Conservation (phyloP, 2,797 vertebrate species). For the Liparis tanakae region DNA sequence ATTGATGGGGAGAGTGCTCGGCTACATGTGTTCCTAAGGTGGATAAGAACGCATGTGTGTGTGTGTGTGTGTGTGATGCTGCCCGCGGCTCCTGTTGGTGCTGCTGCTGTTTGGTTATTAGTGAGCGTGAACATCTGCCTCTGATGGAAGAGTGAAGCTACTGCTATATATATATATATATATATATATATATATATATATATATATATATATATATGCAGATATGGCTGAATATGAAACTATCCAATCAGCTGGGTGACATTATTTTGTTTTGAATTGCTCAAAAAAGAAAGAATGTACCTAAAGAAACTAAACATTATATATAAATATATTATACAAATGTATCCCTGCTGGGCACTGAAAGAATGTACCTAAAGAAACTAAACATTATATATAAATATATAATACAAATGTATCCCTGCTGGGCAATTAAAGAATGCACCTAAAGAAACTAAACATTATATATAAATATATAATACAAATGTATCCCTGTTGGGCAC, state of each 20-base stretch:
- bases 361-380: neutral
- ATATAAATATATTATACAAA: slow-evolving; percentile 16
- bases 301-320: slow-evolving; percentile 14
- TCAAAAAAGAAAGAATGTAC: neutral
- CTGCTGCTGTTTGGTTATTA: neutral
- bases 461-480: slow-evolving; percentile 19
- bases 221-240: neutral
- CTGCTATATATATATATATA: no score
- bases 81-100: neutral
- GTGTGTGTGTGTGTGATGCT: neutral
- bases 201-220: no score
- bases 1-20: neutral
- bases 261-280: neutral
- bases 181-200: no score
- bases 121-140: neutral
- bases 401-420: slow-evolving; percentile 10
- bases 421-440: neutral
- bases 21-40: neutral
- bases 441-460: slow-evolving; percentile 8
- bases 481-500: neutral
- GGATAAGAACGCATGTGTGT: neutral
- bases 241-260: neutral
- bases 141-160: neutral
- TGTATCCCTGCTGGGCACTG: slow-evolving; percentile 3
- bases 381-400: no score